Conservation (phyloP, 2,888 invertebrate genomes). For the Ceramica pisi region DNA sequence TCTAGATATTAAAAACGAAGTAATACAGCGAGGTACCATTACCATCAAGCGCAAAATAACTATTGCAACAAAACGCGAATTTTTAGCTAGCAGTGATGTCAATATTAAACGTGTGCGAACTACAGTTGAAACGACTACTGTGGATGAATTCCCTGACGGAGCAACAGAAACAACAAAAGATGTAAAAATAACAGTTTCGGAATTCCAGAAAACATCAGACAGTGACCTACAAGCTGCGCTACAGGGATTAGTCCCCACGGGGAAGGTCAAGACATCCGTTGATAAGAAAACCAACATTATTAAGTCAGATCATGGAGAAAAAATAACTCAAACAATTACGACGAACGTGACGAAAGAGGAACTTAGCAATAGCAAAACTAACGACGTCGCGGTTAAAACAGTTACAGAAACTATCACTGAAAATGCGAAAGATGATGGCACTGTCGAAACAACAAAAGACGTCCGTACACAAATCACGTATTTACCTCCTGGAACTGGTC, state of each 20-base stretch:
- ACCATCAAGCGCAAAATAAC: constrained; percentile 85
- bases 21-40: constrained; percentile 78
- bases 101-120: constrained; percentile 91
- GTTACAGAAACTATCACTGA: constrained; percentile 87
- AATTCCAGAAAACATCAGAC: constrained; percentile 87
- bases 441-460: constrained; percentile 88
- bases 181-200: constrained; percentile 89
- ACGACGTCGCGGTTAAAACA: constrained; percentile 87
- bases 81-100: constrained; percentile 87
- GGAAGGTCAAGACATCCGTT: constrained; percentile 84
- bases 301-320: constrained; percentile 85
- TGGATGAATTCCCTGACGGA: constrained; percentile 89
- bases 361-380: constrained; percentile 79
- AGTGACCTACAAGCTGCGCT: constrained; percentile 86
- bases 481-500: constrained; percentile 84
- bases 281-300: constrained; percentile 89
- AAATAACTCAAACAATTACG: constrained; percentile 84
- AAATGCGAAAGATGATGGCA: constrained; percentile 83
- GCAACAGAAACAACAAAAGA: constrained; percentile 90
- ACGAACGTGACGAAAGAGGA: constrained; percentile 87
- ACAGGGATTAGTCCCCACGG: constrained; percentile 83
- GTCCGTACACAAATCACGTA: constrained; percentile 88
- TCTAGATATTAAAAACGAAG: constrained; percentile 83
- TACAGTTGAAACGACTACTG: constrained; percentile 88
- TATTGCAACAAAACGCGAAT: constrained; percentile 87